Percentiles rank a stretch among this genome's conserved stretches.
These are phyloP conservation scores for Cydia splendana DNA, from an alignment of 1,140 invertebrate species.

Conservation along the genomic window DNA sequence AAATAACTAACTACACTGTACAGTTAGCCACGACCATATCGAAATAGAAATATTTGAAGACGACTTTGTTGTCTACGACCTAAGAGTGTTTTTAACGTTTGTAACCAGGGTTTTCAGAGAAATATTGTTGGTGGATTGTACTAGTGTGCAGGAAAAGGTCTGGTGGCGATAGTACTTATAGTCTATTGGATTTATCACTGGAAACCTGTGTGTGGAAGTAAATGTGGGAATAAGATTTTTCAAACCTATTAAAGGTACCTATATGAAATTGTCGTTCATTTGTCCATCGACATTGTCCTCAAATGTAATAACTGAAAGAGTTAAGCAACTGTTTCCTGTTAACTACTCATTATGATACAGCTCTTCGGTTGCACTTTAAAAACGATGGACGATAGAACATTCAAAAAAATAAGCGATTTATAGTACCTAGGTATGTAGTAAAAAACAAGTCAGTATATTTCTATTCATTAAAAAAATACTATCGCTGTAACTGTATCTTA, in stretches of 20 bases:
- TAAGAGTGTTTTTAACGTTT: neutral
- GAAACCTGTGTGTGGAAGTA: neutral
- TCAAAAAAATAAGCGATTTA: too few species aligned
- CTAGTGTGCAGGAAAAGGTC: neutral
- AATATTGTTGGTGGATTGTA: neutral
- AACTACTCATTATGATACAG: too few species aligned
- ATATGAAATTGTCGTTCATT: neutral
- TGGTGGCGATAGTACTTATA: neutral
- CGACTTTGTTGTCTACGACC: neutral
- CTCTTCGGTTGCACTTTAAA: too few species aligned
- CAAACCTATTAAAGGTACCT: neutral
- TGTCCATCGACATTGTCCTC: too few species aligned
- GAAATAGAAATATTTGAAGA: neutral
- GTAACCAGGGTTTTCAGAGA: neutral
- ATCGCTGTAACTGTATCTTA: too few species aligned
- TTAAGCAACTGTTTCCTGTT: too few species aligned
- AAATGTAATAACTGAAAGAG: too few species aligned
- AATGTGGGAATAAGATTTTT: constrained; percentile 5
- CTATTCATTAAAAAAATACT: too few species aligned
- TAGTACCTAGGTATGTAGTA: too few species aligned
- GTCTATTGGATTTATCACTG: constrained; percentile 21
- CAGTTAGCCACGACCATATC: neutral
- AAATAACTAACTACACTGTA: constrained; percentile 21
- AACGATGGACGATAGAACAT: too few species aligned
- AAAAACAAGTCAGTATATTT: too few species aligned